Percentiles rank a stretch among this genome's conserved stretches.
Evolutionary conservation across 1,140 invertebrate species (phyloP).

Genomic region (Sitobion miscanthi): DNA sequence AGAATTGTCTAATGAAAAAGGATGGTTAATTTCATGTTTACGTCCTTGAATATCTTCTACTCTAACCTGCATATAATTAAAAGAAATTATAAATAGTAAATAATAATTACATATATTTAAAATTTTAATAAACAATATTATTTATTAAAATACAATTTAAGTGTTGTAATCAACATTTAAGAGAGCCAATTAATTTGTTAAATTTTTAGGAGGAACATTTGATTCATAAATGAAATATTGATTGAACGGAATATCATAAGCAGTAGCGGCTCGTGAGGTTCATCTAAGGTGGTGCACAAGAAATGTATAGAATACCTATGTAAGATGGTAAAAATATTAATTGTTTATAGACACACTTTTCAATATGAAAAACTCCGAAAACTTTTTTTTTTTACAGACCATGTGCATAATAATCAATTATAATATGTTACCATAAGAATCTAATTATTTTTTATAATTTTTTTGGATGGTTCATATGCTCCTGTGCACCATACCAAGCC

Average conservation of each 20-base stretch:
- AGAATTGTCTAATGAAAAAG: conserved; percentile 80
- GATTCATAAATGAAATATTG: neutral
- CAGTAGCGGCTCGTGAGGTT: too few species aligned
- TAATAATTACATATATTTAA: neutral
- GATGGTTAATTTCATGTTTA: conserved; percentile 69
- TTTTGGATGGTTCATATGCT: too few species aligned
- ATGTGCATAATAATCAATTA: too few species aligned
- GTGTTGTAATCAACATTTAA: neutral
- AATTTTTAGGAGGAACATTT: neutral
- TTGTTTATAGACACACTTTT: too few species aligned
- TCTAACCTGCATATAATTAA: conserved; percentile 64
- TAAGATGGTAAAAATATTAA: too few species aligned
- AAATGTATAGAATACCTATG: too few species aligned
- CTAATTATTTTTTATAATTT: too few species aligned
- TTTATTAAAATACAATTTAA: neutral
- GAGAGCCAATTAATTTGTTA: neutral
- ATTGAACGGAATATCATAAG: neutral
- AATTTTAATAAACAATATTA: neutral
- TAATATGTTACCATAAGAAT: too few species aligned
- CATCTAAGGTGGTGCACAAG: too few species aligned
- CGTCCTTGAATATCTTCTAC: conserved; percentile 70
- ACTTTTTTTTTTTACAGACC: too few species aligned
- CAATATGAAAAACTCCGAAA: too few species aligned
- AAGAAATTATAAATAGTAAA: conserved; percentile 59
- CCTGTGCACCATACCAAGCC: too few species aligned